Conservation (phyloP, 1,140 invertebrate genomes). For the Penaeus japonicus region DNA sequence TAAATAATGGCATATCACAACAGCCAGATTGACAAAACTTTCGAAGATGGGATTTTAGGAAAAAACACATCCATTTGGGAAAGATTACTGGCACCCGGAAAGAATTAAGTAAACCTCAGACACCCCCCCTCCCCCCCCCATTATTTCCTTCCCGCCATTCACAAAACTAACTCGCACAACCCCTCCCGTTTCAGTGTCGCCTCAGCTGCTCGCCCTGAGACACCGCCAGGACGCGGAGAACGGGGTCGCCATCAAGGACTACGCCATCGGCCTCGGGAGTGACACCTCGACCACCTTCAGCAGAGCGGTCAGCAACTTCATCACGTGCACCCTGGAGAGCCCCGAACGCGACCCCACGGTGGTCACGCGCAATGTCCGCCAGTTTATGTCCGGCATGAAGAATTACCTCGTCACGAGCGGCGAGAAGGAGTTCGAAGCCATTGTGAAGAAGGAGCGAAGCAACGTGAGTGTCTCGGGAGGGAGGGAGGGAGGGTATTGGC, state of each 20-base stretch:
- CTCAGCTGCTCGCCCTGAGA: slow-evolving; percentile 74
- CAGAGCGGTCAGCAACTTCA: slow-evolving; percentile 91
- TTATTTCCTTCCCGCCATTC: not conserved
- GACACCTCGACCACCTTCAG: slow-evolving; percentile 89
- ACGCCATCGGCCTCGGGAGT: slow-evolving; percentile 80
- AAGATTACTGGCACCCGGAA: too few relatives aligned
- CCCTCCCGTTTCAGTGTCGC: slow-evolving; percentile 71
- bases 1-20: too few relatives aligned
- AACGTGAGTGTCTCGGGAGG: slow-evolving; percentile 70
- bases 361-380: slow-evolving; percentile 91
- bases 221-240: slow-evolving; percentile 64
- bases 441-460: slow-evolving; percentile 85
- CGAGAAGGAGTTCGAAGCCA: slow-evolving; percentile 87
- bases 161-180: not conserved
- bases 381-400: slow-evolving; percentile 98
- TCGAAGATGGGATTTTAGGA: too few relatives aligned
- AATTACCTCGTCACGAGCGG: slow-evolving; percentile 95
- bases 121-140: not conserved
- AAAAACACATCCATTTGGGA: too few relatives aligned
- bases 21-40: too few relatives aligned
- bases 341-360: slow-evolving; percentile 86
- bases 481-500: too few relatives aligned
- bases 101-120: too few relatives aligned
- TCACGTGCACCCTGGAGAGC: slow-evolving; percentile 90
- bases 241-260: slow-evolving; percentile 75